phyloP scores from a whole-genome alignment of 2,888 invertebrate genomes.

The Micoletzkya japonica region DNA sequence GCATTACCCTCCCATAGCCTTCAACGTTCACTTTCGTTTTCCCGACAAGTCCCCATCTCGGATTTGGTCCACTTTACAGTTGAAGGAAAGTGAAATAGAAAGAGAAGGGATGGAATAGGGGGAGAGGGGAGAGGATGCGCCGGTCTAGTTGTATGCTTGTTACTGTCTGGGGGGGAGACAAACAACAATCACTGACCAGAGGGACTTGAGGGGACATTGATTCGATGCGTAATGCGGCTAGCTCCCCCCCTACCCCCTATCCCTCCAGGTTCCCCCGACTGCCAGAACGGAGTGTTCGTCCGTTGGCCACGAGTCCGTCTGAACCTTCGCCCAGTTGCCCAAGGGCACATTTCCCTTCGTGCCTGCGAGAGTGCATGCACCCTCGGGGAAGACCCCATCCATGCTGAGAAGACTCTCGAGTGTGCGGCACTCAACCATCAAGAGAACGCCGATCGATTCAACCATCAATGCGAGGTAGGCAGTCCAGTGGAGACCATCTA shows the following conservation, averaged over 20 bases:
- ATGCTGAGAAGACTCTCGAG: slow-evolving; percentile 42
- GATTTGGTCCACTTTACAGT: slow-evolving; percentile 2
- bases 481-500: background rate
- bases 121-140: no score
- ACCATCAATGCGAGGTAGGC: slow-evolving; percentile 61
- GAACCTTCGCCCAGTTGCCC: slow-evolving; percentile 54
- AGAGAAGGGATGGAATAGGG: slow-evolving; percentile 9
- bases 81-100: background rate
- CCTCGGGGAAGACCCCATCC: slow-evolving; percentile 54
- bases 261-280: background rate
- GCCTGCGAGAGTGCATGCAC: slow-evolving; percentile 57
- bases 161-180: no score
- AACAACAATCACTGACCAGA: no score
- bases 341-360: slow-evolving; percentile 41
- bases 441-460: slow-evolving; percentile 50
- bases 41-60: no score
- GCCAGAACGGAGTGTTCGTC: slow-evolving; percentile 52
- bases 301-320: slow-evolving; percentile 62
- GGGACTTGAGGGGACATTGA: no score
- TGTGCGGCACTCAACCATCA: slow-evolving; percentile 64
- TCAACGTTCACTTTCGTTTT: no score
- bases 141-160: no score
- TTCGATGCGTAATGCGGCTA: no score
- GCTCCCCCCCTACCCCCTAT: background rate
- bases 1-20: no score